Base-by-base conservation (phyloP, 2,888 invertebrate genomes). In the Nasonovia ribisnigri region DNA sequence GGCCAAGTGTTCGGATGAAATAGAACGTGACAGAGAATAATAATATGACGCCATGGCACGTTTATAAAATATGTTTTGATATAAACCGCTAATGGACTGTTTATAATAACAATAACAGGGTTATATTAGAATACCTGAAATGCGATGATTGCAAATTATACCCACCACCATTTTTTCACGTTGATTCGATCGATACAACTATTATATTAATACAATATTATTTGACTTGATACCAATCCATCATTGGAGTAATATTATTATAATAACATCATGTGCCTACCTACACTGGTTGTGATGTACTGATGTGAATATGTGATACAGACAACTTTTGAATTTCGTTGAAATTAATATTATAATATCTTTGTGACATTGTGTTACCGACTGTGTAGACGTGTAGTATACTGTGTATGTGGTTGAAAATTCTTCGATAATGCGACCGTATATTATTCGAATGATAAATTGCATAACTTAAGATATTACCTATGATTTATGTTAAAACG, bases 21-120 rank as follows among this genome's bases (percentile, higher is more conserved):
- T 91, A 84, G 91, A 84, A 91, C 91, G 84, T 91, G 42, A 91
- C 91, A 11, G 77, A 54, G 16, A 84, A 84, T 46, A 10, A n/a
- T n/a, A n/a, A n/a, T 42, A 48, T 36, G 43, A 90, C 90, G 46
- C 67, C 46, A 46, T 29, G 0, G n/a, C n/a, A 46, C 86, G 86
- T 29, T 43, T 46, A 26, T 86, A 46, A 86, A 43, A n/a, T n/a
- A n/a, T 46, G 42, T 46, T 46, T 43, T 43, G 46, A 46, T 86
- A 16, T 46, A 13, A 29, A 67, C 36, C 54, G 54, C 88, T 36
- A 4, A n/a, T 36, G 11, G 51, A 88, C 13, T 54, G 88, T 42
- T 88, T 16, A 43, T 57, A 54, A 24, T 24, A 51, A 77, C 36
- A 77, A 20, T 20, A 77, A 36, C 36, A 67, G 4, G n/a, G 16